These are phyloP conservation scores for Drosophila helvetica DNA, from an alignment of 2,888 invertebrate species.

Conservation along the genomic window DNA sequence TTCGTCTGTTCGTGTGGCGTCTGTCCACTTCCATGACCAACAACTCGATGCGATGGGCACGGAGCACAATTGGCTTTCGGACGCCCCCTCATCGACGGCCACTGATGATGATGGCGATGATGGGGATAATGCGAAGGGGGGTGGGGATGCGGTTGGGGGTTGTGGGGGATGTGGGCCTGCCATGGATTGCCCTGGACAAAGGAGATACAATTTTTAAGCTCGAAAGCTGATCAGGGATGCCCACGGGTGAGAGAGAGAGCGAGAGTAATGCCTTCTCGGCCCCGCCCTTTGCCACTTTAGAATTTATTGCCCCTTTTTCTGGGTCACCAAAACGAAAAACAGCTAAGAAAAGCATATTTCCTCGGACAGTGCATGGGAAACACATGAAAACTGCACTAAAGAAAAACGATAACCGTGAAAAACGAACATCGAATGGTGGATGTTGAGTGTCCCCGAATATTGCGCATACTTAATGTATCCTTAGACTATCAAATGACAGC, in stretches of 20 bases:
- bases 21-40: conserved; percentile 25
- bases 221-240: conserved; percentile 37
- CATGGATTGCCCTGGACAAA: conserved; percentile 44
- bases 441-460: background rate
- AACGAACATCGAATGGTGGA: conserved; percentile 15
- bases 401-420: conserved; percentile 9
- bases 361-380: conserved; percentile 18
- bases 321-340: conserved; percentile 19
- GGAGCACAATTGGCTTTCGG: conserved; percentile 41
- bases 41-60: conserved; percentile 11
- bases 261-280: background rate
- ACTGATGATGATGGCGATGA: conserved; percentile 25
- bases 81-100: conserved; percentile 26
- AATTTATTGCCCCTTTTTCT: conserved; percentile 36
- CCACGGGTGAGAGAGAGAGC: no score
- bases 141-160: background rate
- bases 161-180: conserved; percentile 6
- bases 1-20: conserved; percentile 15
- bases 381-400: conserved; percentile 23
- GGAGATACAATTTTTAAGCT: conserved; percentile 34
- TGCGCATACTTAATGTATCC: background rate
- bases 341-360: conserved; percentile 26
- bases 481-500: background rate
- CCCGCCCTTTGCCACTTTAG: conserved; percentile 3
- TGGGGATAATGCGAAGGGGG: conserved; percentile 13